phyloP scores from a whole-genome alignment of 2,888 invertebrate species.

The Corbicula japonica region DNA sequence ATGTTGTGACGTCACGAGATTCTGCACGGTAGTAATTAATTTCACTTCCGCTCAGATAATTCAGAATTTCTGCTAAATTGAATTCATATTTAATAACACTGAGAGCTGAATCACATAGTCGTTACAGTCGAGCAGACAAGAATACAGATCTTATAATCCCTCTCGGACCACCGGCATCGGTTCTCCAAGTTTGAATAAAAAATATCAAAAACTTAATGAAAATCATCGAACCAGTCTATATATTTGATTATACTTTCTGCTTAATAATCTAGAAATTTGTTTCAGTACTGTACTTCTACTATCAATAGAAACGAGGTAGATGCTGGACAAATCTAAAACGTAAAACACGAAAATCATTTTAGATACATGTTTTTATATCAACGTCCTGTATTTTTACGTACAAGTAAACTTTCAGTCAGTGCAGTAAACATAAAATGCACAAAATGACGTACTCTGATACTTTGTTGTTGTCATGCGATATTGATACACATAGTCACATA shows the following conservation, averaged over 20 bases:
- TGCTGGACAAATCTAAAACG: too few species aligned
- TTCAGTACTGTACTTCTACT: conserved; percentile 13
- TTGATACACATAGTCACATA: too few species aligned
- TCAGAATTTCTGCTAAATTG: conserved; percentile 59
- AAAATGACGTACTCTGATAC: too few species aligned
- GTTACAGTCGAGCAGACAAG: conserved; percentile 41
- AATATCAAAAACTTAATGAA: conserved; percentile 60
- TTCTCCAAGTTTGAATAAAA: conserved; percentile 43
- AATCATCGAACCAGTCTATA: conserved; percentile 53
- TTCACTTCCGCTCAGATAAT: conserved; percentile 60
- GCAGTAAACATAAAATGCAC: too few species aligned
- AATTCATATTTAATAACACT: conserved; percentile 59
- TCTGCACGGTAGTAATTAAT: conserved; percentile 52
- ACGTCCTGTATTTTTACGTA: too few species aligned
- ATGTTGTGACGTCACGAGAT: conserved; percentile 49
- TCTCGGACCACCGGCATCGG: conserved; percentile 54
- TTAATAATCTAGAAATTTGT: conserved; percentile 35
- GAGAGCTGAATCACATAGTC: conserved; percentile 43
- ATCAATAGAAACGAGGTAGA: not conserved
- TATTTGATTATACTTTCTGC: conserved; percentile 65
- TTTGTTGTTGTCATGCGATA: too few species aligned
- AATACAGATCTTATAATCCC: conserved; percentile 43
- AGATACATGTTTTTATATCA: too few species aligned
- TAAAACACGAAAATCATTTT: too few species aligned
- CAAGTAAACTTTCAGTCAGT: too few species aligned